A percentile compares a stretch with the other conserved stretches of the same genome.
Evolutionary conservation across 2,113 vertebrate species (phyloP).

Genomic region (Dasypus novemcinctus): DNA sequence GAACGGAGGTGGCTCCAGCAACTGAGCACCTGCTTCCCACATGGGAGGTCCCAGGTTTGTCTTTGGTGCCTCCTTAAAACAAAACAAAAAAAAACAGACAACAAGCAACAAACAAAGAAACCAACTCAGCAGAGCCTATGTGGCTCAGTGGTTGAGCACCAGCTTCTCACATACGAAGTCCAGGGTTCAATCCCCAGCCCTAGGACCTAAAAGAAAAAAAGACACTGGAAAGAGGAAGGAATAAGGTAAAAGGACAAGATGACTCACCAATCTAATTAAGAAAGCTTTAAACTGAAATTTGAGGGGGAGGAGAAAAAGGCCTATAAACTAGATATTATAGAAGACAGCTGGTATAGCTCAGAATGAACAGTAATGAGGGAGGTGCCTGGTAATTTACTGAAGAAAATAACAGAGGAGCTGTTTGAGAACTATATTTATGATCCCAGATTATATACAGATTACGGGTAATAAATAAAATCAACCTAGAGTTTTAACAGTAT

Average conservation of each 20-base stretch:
- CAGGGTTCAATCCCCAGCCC: too few relatives aligned
- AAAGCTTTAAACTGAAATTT: slow-evolving; percentile 43
- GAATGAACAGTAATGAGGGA: not conserved
- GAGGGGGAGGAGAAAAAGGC: not conserved
- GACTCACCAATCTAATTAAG: slow-evolving; percentile 3
- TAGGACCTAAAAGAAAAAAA: too few relatives aligned
- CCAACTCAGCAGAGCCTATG: too few relatives aligned
- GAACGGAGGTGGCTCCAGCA: too few relatives aligned
- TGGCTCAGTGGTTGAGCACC: too few relatives aligned
- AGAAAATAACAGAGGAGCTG: slow-evolving; percentile 54
- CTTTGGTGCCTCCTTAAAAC: too few relatives aligned
- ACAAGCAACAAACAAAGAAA: too few relatives aligned
- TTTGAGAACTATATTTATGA: slow-evolving; percentile 55
- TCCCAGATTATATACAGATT: slow-evolving; percentile 50
- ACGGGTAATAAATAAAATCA: slow-evolving; percentile 60
- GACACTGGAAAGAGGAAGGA: slow-evolving; percentile 13
- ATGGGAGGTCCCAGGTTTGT: too few relatives aligned
- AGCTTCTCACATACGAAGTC: too few relatives aligned
- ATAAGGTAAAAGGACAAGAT: not conserved
- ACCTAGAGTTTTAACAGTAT: slow-evolving; percentile 27
- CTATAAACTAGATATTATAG: slow-evolving; percentile 16
- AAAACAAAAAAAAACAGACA: too few relatives aligned
- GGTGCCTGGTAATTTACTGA: slow-evolving; percentile 48
- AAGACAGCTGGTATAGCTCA: not conserved
- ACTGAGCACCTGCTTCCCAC: too few relatives aligned